Percentiles rank a stretch among this genome's conserved stretches.
These are phyloP conservation scores for Percopsis transmontana DNA, from an alignment of 2,113 vertebrate genomes.

Conservation along the genomic window DNA sequence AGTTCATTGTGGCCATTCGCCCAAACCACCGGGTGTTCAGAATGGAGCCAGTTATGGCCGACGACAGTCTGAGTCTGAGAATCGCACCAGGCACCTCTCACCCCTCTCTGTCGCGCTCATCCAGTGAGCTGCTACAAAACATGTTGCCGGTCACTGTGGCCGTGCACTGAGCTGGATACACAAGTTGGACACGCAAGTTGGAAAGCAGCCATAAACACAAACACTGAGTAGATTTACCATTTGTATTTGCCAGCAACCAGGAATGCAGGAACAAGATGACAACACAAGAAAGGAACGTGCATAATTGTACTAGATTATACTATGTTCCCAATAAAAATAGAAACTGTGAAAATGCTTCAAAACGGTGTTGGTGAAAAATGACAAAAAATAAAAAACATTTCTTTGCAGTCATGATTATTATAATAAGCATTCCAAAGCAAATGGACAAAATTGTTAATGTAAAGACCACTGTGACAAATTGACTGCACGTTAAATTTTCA, in stretches of 20 bases:
- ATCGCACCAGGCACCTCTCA: conserved; percentile 28
- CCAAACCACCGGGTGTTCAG: conserved; percentile 51
- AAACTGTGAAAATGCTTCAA: background rate
- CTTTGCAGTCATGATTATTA: too few species aligned
- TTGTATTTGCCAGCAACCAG: background rate
- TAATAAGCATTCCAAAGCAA: too few species aligned
- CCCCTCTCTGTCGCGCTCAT: conserved; percentile 20
- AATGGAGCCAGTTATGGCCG: conserved; percentile 24
- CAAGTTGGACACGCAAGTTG: background rate
- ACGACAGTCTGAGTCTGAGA: conserved; percentile 36
- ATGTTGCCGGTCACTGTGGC: conserved; percentile 53
- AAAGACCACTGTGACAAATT: too few species aligned
- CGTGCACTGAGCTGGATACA: conserved; percentile 9
- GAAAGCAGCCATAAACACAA: background rate
- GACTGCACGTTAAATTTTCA: too few species aligned
- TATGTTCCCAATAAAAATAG: background rate
- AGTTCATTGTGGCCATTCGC: conserved; percentile 49
- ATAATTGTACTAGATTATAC: background rate
- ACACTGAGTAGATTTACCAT: background rate
- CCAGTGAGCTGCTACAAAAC: conserved; percentile 39
- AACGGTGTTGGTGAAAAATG: too few species aligned
- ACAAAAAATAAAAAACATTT: too few species aligned
- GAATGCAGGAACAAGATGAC: background rate
- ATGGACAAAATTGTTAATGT: too few species aligned
- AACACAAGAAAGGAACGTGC: background rate